A percentile compares a stretch with the other conserved stretches of the same genome.
These are phyloP conservation scores for Passer domesticus DNA, from an alignment of 2,113 vertebrate species.

Conservation along the genomic window DNA sequence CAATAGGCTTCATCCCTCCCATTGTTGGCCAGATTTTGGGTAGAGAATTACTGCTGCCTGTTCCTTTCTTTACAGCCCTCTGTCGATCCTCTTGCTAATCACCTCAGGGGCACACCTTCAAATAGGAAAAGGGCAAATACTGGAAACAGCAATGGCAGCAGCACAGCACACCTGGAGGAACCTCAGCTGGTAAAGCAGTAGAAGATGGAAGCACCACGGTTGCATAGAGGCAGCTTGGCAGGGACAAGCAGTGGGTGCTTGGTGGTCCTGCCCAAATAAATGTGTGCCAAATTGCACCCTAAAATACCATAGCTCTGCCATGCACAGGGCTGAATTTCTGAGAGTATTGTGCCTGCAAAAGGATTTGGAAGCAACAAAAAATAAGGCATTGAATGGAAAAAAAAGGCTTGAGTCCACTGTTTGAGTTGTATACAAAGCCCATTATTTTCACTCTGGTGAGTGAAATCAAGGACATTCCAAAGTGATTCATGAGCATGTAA, in stretches of 20 bases:
- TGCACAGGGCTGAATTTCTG: not conserved
- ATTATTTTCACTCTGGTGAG: not conserved
- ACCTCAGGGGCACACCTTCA: not conserved
- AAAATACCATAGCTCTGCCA: not conserved
- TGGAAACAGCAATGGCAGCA: not conserved
- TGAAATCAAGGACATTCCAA: conserved; percentile 22
- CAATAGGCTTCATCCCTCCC: not conserved
- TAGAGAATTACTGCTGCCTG: not conserved
- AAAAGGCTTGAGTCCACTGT: not conserved
- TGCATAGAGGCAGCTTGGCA: not conserved
- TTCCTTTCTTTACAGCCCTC: not conserved
- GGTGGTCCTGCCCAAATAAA: not conserved
- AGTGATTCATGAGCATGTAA: conserved; percentile 12
- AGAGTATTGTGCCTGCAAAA: not conserved
- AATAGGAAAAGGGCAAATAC: not conserved
- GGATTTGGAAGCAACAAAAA: not conserved
- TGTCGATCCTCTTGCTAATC: fast-evolving
- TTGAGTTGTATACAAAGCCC: not conserved
- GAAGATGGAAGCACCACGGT: fast-evolving
- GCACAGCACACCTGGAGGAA: not conserved
- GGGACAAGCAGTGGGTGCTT: not conserved
- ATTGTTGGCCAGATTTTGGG: not conserved
- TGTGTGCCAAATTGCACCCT: not conserved
- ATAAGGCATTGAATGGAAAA: not conserved
- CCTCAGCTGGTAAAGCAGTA: not conserved